These are phyloP conservation scores for Eupeodes corollae DNA, from an alignment of 1,140 invertebrate genomes.

Conservation along the genomic window DNA sequence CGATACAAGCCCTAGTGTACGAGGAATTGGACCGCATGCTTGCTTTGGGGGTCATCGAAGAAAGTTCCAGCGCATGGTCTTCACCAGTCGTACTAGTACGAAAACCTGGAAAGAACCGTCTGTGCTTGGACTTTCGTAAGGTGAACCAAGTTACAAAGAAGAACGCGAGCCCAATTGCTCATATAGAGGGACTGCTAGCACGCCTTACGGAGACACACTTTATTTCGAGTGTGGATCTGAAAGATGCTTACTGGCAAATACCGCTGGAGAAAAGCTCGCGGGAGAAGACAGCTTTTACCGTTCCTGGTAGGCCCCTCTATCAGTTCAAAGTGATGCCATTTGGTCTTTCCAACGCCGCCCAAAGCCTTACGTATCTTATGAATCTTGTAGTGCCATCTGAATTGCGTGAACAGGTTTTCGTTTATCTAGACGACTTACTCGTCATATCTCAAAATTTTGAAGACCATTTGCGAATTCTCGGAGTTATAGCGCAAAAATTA, in stretches of 20 bases:
- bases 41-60: too few relatives aligned
- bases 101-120: conserved; percentile 22
- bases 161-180: too few relatives aligned
- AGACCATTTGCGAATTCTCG: conserved; percentile 32
- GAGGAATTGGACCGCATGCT: too few relatives aligned
- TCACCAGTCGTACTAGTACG: too few relatives aligned
- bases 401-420: too few relatives aligned
- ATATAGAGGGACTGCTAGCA: conserved; percentile 13
- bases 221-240: too few relatives aligned
- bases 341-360: too few relatives aligned
- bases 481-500: conserved; percentile 36
- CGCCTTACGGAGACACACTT: conserved; percentile 10
- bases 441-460: conserved; percentile 29
- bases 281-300: conserved; percentile 37
- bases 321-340: too few relatives aligned
- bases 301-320: conserved; percentile 4
- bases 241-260: conserved; percentile 34
- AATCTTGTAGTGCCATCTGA: neutral
- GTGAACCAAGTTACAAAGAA: conserved; percentile 19
- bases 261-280: conserved; percentile 14
- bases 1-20: too few relatives aligned
- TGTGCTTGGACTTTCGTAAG: too few relatives aligned
- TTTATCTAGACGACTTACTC: conserved; percentile 38
- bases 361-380: neutral
- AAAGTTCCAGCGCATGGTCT: too few relatives aligned